A percentile compares a stretch with the other conserved stretches of the same genome.
These are phyloP conservation scores for Drosophila leontia DNA, from an alignment of 1,140 invertebrate genomes.

Conservation along the genomic window DNA sequence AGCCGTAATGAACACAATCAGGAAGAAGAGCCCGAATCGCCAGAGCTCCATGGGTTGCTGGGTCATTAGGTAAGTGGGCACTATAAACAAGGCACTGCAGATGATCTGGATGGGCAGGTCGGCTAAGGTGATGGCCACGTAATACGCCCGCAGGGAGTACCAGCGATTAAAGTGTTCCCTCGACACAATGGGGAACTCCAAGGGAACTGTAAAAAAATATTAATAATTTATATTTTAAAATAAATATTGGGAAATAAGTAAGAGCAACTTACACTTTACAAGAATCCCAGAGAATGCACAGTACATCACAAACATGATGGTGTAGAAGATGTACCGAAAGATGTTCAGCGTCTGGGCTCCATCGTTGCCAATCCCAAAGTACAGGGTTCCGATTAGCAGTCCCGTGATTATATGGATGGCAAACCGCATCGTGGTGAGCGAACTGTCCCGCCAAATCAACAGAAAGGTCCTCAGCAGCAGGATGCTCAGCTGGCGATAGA, in stretches of 20 bases:
- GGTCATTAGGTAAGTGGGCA: conserved; percentile 93
- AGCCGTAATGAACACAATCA: conserved; percentile 91
- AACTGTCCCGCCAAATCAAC: conserved; percentile 85
- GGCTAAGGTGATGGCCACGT: conserved; percentile 93
- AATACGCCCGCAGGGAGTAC: conserved; percentile 96
- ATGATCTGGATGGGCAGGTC: conserved; percentile 94
- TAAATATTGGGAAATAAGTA: background rate
- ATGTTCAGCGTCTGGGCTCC: conserved; percentile 91
- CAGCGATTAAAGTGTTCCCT: conserved; percentile 96
- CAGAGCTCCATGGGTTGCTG: conserved; percentile 90
- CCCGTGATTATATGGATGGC: conserved; percentile 91
- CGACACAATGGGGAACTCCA: conserved; percentile 93
- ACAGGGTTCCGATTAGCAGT: conserved; percentile 91
- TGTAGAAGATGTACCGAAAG: conserved; percentile 92
- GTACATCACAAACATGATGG: conserved; percentile 94
- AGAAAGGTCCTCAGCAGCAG: conserved; percentile 88
- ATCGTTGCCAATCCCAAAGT: conserved; percentile 92
- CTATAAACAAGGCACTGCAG: conserved; percentile 90
- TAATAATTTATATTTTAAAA: background rate
- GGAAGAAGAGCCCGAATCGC: conserved; percentile 89
- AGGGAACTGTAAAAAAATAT: conserved; percentile 89
- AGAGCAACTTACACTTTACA: conserved; percentile 91
- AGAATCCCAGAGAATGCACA: conserved; percentile 94
- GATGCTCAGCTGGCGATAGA: conserved; percentile 88
- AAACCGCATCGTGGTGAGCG: conserved; percentile 90